Evolutionary conservation across 2,888 invertebrate species (phyloP).

Genomic region (Plagiodera versicolora): DNA sequence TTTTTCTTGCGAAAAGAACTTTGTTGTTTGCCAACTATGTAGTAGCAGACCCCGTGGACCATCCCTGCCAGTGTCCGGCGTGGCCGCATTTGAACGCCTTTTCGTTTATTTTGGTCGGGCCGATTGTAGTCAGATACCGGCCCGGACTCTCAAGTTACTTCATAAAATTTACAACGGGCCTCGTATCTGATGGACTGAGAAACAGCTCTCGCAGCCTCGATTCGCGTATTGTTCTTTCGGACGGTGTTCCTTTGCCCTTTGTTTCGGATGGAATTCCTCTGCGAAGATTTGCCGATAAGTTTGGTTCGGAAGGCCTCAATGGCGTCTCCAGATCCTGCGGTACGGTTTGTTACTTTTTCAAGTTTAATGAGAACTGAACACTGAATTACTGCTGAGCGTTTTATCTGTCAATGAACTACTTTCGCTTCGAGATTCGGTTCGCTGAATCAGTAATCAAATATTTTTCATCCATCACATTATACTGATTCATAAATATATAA

Average conservation of each 20-base stretch:
- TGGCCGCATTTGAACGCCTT: slow-evolving; percentile 31
- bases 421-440: too few relatives aligned
- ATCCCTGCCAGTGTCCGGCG: too few relatives aligned
- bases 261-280: slow-evolving; percentile 24
- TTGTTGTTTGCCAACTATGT: too few relatives aligned
- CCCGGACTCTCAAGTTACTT: slow-evolving; percentile 42
- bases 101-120: slow-evolving; percentile 40
- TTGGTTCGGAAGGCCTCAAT: slow-evolving; percentile 6
- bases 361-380: background rate
- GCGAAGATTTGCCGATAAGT: slow-evolving; percentile 21
- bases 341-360: background rate
- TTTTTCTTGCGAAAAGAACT: too few relatives aligned
- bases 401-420: too few relatives aligned
- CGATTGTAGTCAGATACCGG: slow-evolving; percentile 46
- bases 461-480: too few relatives aligned
- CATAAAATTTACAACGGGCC: slow-evolving; percentile 40
- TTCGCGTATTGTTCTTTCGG: slow-evolving; percentile 35
- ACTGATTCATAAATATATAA: too few relatives aligned
- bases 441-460: too few relatives aligned
- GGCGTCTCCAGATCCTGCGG: slow-evolving; percentile 1
- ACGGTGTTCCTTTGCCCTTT: slow-evolving; percentile 23
- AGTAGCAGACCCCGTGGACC: too few relatives aligned
- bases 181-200: slow-evolving; percentile 37
- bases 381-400: background rate
- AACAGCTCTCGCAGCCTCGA: slow-evolving; percentile 24